Evolutionary conservation across 2,888 invertebrate genomes (phyloP), one percentile per base, ranked within the genome.

Genomic region (Epinotia brunnichana): DNA sequence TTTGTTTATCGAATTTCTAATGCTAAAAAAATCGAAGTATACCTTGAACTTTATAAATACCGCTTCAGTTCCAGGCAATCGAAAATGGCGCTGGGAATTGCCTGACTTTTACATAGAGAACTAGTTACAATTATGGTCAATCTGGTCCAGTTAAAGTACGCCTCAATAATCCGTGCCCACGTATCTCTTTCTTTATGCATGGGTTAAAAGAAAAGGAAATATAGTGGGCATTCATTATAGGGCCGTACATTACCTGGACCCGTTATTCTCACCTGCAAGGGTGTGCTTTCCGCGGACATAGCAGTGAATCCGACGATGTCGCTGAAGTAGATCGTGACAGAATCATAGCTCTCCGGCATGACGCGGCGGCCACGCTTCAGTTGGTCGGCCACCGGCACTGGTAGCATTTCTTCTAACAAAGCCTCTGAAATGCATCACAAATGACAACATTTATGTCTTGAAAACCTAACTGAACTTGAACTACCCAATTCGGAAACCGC

Each of bases 291-390:
- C 0, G 98, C 98, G 0, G 98, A 98, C 96, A 98, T 97, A 41
- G 96, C 94, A 0, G 98, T 98, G 87, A 98, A 98, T 24, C 97
- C 98, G 41, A 98, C 98, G 75, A 98, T 98, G 85, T 98, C 98
- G 84, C 98, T 98, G 90, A 98, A 98, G 90, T 98, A 98, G 77
- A 98, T 98, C 2, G 98, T 98, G 17, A 97, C 97, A 76, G 95
- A 96, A 85, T 98, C 98, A 88, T 98, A 98, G 83, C 95, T 95
- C 89, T 98, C 98, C 0, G 97, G 98, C 89, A 97, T 95, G 9
- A 98, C 98, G 86, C 96, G 96, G 79, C 97, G 95, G 0, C 98
- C 98, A 75, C 96, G 95, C 89, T 98, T 98, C 77, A 99, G 89
- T 85, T 98, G 98, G 77, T 98, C 98, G 0, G 98, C 98, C n/a